phyloP scores from a whole-genome alignment of 2,113 vertebrate genomes.

The Centropristis striata region DNA sequence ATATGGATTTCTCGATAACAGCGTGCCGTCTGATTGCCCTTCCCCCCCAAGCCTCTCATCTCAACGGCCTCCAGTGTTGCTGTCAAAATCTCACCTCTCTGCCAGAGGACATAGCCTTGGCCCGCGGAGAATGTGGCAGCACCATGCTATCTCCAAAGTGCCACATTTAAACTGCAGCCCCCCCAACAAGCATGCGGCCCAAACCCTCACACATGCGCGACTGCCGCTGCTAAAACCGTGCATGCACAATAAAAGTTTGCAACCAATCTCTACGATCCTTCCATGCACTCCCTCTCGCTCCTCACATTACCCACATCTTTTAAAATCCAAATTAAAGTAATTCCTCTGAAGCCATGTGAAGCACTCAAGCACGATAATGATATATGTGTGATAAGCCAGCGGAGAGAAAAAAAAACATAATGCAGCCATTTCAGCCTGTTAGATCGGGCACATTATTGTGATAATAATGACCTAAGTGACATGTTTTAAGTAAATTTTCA shows the following conservation, averaged over 20 bases:
- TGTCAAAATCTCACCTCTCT: constrained; percentile 83
- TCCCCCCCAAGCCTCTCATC: constrained; percentile 44
- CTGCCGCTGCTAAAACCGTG: not conserved
- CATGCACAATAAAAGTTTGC: not conserved
- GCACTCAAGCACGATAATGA: not conserved
- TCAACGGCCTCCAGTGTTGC: constrained; percentile 71
- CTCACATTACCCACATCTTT: constrained; percentile 3
- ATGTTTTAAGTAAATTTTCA: constrained; percentile 9
- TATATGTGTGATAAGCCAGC: not conserved
- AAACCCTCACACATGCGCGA: constrained; percentile 17
- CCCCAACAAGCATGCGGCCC: constrained; percentile 1
- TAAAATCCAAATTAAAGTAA: constrained; percentile 4
- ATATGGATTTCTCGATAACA: constrained; percentile 44
- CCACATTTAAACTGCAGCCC: constrained; percentile 41
- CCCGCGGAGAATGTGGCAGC: constrained; percentile 81
- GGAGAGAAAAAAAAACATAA: not conserved
- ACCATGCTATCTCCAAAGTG: constrained; percentile 66
- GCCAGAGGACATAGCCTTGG: constrained; percentile 76
- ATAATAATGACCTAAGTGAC: constrained; percentile 17
- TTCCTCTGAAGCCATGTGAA: constrained; percentile 7
- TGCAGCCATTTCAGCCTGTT: not conserved
- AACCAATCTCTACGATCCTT: not conserved
- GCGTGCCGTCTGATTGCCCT: not conserved
- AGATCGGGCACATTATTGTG: not conserved
- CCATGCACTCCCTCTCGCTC: not conserved